Base-by-base conservation (phyloP, 2,797 vertebrate genomes). In the Clarias fuscus region DNA sequence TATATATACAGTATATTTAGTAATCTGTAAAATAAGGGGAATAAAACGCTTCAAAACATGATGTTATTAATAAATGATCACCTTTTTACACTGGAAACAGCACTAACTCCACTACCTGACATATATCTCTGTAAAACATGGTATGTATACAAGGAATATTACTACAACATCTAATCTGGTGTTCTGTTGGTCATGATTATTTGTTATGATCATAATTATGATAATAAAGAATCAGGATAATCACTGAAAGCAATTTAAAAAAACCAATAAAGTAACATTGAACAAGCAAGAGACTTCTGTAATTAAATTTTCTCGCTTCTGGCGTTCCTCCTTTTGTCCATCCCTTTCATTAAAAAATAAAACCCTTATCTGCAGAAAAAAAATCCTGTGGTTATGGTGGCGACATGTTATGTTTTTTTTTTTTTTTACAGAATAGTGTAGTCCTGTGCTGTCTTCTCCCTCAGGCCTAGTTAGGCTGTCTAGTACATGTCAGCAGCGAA, bases 401-500 rank as follows among this genome's bases (percentile, higher is more conserved):
- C 6, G 82, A 40, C n/a, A 82, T 89, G 22, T 65, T 65, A 27
- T 65, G 11, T 48, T 48, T 13, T 2, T 53, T 53, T 75, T 53
- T 70, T 27, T 84, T 84, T 84, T 43, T 85, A 82, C 83, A 64
- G 73, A 56, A 53, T 53, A 53, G 48, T 43, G 84, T 81, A 86
- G 59, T 61, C 61, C 61, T 1, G 40, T 27, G 83, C 79, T 89
- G 77, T 72, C 68, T 71, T 85, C 73, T 83, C 84, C 87, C 79
- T 62, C 48, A 86, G 89, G 88, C 83, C 87, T 88, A 88, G 84
- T 87, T 88, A 87, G 79, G 67, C 78, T 86, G 79, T 86, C 85
- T 88, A 77, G 73, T 93, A 92, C 87, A 87, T 86, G 85, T 92
- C 94, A 92, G 94, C 92, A 91, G 90, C 90, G 86, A 94, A 94